phyloP scores from a whole-genome alignment of 2,797 vertebrate species.

The Neostethus bicornis region DNA sequence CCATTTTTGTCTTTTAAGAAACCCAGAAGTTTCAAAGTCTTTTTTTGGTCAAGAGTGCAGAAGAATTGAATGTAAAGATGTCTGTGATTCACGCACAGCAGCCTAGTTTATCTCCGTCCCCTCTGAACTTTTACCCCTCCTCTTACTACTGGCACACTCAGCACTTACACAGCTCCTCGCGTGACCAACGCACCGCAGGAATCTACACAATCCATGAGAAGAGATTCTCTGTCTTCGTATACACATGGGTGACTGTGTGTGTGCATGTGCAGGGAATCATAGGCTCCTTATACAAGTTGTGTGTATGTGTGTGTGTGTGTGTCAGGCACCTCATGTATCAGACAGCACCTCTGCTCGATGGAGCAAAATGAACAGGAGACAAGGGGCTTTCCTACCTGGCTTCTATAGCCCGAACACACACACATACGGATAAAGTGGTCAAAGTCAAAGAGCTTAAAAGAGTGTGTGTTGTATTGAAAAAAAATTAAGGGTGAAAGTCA shows the following conservation, averaged over 20 bases:
- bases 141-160: slow-evolving; percentile 36
- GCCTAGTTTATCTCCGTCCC: slow-evolving; percentile 28
- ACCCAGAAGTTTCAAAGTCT: slow-evolving; percentile 44
- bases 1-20: slow-evolving; percentile 27
- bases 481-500: slow-evolving; percentile 34
- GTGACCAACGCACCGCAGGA: slow-evolving; percentile 56
- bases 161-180: slow-evolving; percentile 34
- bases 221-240: slow-evolving; percentile 25
- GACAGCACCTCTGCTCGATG: slow-evolving; percentile 60
- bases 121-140: slow-evolving; percentile 21
- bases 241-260: background rate
- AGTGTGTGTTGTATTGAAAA: slow-evolving; percentile 41
- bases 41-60: slow-evolving; percentile 38
- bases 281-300: slow-evolving; percentile 29
- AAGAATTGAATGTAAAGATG: slow-evolving; percentile 55
- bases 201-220: slow-evolving; percentile 39
- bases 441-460: slow-evolving; percentile 40
- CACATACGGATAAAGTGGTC: slow-evolving; percentile 18
- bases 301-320: slow-evolving; percentile 37
- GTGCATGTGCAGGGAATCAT: slow-evolving; percentile 33
- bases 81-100: slow-evolving; percentile 29
- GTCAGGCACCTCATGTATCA: slow-evolving; percentile 67
- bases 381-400: slow-evolving; percentile 47
- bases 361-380: slow-evolving; percentile 57
- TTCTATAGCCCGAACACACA: slow-evolving; percentile 17